Percentiles rank a stretch among this genome's conserved stretches.
Conservation (phyloP, 2,888 invertebrate genomes). For the Portevinia maculata region DNA sequence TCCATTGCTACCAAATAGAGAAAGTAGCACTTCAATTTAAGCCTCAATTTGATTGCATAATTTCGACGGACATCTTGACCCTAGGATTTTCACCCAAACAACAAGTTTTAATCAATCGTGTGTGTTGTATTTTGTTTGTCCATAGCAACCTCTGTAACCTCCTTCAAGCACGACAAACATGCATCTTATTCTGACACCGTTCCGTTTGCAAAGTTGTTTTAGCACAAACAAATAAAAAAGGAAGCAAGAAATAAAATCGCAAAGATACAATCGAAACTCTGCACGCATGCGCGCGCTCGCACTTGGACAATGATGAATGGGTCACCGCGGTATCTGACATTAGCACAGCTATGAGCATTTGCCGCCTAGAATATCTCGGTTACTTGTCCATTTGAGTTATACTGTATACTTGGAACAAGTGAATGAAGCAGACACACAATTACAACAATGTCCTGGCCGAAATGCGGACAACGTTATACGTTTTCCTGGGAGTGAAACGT, state of each 20-base stretch:
- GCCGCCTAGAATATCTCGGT: slow-evolving; percentile 62
- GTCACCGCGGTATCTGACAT: slow-evolving; percentile 55
- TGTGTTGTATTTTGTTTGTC: not conserved
- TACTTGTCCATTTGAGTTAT: slow-evolving; percentile 33
- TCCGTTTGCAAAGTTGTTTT: slow-evolving; percentile 43
- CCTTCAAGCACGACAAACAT: slow-evolving; percentile 31
- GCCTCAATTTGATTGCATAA: slow-evolving; percentile 25
- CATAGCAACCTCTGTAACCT: slow-evolving; percentile 31
- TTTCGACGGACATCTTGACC: slow-evolving; percentile 35
- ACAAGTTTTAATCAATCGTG: slow-evolving; percentile 45
- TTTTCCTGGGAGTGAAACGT: slow-evolving; percentile 29
- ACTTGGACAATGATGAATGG: slow-evolving; percentile 69
- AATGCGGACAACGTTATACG: slow-evolving; percentile 24
- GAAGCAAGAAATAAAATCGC: not conserved
- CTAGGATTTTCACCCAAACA: slow-evolving; percentile 19
- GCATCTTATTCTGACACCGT: slow-evolving; percentile 64
- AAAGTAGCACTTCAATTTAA: slow-evolving; percentile 33
- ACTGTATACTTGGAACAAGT: not conserved
- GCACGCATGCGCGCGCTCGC: slow-evolving; percentile 58
- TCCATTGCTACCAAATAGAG: slow-evolving; percentile 6
- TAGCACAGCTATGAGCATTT: slow-evolving; percentile 49
- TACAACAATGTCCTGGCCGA: slow-evolving; percentile 43
- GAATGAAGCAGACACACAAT: slow-evolving; percentile 23
- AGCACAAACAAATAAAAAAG: not conserved
- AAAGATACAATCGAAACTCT: slow-evolving; percentile 58